These are phyloP conservation scores for Saccopteryx bilineata DNA, from an alignment of 2,113 vertebrate species.

Conservation along the genomic window DNA sequence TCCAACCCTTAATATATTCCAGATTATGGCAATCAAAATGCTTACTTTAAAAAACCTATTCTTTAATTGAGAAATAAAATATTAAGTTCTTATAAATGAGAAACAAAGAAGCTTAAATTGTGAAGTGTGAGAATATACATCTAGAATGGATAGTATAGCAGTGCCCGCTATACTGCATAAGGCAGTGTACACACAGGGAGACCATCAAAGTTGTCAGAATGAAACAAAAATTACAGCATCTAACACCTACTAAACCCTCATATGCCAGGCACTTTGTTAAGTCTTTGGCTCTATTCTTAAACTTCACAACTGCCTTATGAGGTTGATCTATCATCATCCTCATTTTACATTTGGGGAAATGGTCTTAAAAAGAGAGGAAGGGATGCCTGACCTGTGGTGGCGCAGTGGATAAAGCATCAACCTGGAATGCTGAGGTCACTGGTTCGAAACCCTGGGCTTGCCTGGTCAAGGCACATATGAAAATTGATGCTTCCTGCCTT, in stretches of 20 bases:
- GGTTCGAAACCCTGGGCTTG: no score
- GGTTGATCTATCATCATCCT: background rate
- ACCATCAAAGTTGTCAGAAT: background rate
- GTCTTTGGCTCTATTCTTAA: background rate
- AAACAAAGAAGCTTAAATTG: slow-evolving; percentile 3
- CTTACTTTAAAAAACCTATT: background rate
- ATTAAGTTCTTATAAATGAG: background rate
- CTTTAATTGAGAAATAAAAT: slow-evolving; percentile 44
- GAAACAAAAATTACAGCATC: background rate
- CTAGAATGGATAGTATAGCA: background rate
- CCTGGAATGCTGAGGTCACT: no score
- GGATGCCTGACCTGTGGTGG: no score
- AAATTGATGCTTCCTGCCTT: no score
- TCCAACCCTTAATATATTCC: background rate
- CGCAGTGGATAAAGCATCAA: no score
- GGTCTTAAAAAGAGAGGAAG: background rate
- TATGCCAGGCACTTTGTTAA: background rate
- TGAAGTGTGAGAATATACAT: background rate
- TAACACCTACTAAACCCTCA: background rate
- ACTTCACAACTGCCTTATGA: background rate
- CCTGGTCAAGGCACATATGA: no score
- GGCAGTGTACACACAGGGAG: background rate
- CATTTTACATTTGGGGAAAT: background rate
- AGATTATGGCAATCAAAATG: background rate
- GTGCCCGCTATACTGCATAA: background rate